Evolutionary conservation across 2,113 vertebrate genomes (phyloP), one percentile per base, ranked within the genome.

Genomic region (Eulemur macaco): DNA sequence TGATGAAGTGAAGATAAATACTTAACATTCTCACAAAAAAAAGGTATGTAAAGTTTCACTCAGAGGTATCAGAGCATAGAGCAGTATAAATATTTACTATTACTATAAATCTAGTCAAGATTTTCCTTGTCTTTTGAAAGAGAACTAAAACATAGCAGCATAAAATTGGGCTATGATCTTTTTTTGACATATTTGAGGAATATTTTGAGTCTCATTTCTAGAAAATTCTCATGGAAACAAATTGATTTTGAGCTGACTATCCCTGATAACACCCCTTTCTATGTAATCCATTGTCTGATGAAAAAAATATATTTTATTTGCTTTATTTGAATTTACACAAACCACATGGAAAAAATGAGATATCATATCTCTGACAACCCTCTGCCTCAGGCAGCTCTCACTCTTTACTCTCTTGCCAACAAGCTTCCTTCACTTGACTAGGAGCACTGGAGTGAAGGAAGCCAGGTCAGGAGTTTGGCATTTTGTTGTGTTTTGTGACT

Each of bases 11-110:
- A 86, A 73, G 68, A 88, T 39, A 95, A 94, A 89, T 96, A 84
- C n/a, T 86, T 45, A 93, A 89, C 47, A 95, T 58, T 94, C 76
- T 66, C 60, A 86, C 8, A 96, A 68, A 85, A 95, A 95, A 56
- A 6, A 56, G 39, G 25, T 63, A 78, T 39, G 86, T 78, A 96
- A 97, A 97, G 34, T 29, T 85, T 85, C 45, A 94, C 73, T 96
- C n/a, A 91, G 87, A 91, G 73, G 92, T 56, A 95, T 85, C 56
- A 95, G 68, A 83, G 3, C 37, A 95, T 12, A 91, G 34, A 93
- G 25, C 2, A 60, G 20, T 52, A 74, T 88, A 60, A 92, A 58
- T 74, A 82, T 93, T 94, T 90, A 69, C 39, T 63, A 64, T 45
- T 86, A 15, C 9, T 37, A 78, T 92, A 81, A 84, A 86, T 63